Evolutionary conservation across 2,888 invertebrate species (phyloP), one percentile per base, ranked within the genome.

Genomic region (Pardosa pseudoannulata): DNA sequence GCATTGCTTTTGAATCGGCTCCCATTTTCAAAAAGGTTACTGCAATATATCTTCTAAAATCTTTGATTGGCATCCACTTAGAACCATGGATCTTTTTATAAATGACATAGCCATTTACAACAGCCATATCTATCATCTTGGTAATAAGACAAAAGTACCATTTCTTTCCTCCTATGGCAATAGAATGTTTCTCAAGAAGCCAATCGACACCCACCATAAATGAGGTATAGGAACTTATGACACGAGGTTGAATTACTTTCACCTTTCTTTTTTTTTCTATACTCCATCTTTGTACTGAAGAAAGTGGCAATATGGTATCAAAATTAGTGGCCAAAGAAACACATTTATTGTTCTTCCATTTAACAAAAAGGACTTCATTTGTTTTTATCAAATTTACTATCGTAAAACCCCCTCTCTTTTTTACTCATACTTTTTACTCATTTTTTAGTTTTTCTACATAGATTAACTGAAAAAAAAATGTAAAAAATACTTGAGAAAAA

Each of bases 151-250:
- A 67, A 28, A 28, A 67, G 31, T 67, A 32, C 2, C 19, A n/a
- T 28, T 67, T 32, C n/a, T 32, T 32, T 11, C 67, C 67, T 31
- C 29, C 7, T n/a, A n/a, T 16, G 28, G 31, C 7, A 31, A 67
- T n/a, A n/a, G 32, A 67, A 67, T 31, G 67, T 67, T 67, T 67
- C 31, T 67, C 31, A 28, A 67, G 31, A 67, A 29, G 31, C 31
- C 32, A 67, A n/a, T 32, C 31, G n/a, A 31, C 32, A 67, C 5
- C 29, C 28, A 16, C 67, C 67, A 67, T 32, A 67, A 67, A 29
- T 11, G 67, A 27, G 67, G 11, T 32, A 19, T 32, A 67, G 11
- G 67, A 67, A 16, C n/a, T 28, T 6, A 67, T 67, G 11, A 11
- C 36, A 36, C 31, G 13, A 29, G 67, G 32, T 16, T 67, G 32